phyloP scores from a whole-genome alignment of 2,113 vertebrate genomes.

The Podiceps cristatus region DNA sequence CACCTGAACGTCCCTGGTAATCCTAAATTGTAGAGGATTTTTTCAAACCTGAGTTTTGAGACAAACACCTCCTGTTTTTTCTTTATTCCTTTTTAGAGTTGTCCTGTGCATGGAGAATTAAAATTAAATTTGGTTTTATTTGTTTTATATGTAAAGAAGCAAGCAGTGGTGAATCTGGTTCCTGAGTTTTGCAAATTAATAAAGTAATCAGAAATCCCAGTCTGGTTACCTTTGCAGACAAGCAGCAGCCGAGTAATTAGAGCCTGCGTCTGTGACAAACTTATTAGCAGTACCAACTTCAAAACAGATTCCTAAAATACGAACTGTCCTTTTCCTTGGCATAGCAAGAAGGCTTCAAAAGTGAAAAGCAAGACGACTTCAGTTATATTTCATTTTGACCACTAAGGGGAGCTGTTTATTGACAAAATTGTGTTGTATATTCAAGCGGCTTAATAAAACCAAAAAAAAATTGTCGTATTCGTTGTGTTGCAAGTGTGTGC shows the following conservation, averaged over 20 bases:
- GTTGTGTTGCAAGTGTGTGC: background rate
- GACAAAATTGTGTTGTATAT: accelerated
- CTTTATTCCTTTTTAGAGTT: background rate
- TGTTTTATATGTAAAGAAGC: background rate
- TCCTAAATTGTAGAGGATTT: background rate
- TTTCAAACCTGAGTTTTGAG: background rate
- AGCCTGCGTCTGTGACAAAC: background rate
- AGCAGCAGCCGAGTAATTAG: background rate
- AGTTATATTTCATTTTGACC: background rate
- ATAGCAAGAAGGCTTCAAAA: background rate
- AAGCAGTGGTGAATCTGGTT: background rate
- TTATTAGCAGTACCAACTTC: background rate
- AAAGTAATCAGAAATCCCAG: background rate
- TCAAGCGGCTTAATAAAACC: accelerated
- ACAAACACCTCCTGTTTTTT: background rate
- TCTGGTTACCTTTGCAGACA: background rate
- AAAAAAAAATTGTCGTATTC: accelerated
- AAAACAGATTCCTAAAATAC: background rate
- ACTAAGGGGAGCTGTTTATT: background rate
- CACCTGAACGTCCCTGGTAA: background rate
- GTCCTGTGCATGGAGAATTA: background rate
- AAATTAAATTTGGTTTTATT: background rate
- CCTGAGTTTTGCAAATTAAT: background rate
- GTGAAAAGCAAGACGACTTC: background rate
- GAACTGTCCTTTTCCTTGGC: background rate